Conservation (phyloP, 2,888 invertebrate genomes). For the Glyphotaelius pellucidus region DNA sequence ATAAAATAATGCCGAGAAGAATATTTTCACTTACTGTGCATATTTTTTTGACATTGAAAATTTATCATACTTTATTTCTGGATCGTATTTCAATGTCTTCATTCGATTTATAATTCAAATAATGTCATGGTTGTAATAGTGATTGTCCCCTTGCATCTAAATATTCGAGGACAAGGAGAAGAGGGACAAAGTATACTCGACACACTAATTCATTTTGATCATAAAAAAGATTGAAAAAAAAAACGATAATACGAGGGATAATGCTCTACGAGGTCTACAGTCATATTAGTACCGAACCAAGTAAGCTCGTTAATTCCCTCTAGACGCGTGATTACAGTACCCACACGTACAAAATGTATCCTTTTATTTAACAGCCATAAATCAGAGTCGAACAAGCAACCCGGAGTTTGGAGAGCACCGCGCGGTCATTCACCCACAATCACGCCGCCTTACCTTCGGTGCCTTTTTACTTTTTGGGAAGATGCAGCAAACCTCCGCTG, state of each 20-base stretch:
- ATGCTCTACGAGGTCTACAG: neutral
- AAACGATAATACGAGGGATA: neutral
- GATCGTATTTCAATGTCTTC: no score
- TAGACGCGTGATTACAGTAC: slow-evolving; percentile 42
- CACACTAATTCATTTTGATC: neutral
- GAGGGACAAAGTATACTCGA: neutral
- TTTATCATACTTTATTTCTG: no score
- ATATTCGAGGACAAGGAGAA: neutral
- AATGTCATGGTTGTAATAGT: no score
- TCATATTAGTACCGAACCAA: neutral
- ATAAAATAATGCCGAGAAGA: no score
- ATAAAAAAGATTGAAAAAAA: neutral
- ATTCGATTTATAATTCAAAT: no score
- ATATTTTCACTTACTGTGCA: no score
- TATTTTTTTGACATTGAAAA: no score
- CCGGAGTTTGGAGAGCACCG: slow-evolving; percentile 21
- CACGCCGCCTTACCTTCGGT: slow-evolving; percentile 10
- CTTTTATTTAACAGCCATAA: slow-evolving; percentile 48
- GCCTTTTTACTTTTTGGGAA: slow-evolving; percentile 5
- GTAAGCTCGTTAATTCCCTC: slow-evolving; percentile 41
- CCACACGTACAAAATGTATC: slow-evolving; percentile 36
- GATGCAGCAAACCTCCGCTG: neutral
- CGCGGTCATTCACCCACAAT: slow-evolving; percentile 41
- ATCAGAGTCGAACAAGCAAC: slow-evolving; percentile 39
- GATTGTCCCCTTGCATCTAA: neutral